Conservation (phyloP, 2,113 vertebrate species). For the Ardeotis arabs region DNA sequence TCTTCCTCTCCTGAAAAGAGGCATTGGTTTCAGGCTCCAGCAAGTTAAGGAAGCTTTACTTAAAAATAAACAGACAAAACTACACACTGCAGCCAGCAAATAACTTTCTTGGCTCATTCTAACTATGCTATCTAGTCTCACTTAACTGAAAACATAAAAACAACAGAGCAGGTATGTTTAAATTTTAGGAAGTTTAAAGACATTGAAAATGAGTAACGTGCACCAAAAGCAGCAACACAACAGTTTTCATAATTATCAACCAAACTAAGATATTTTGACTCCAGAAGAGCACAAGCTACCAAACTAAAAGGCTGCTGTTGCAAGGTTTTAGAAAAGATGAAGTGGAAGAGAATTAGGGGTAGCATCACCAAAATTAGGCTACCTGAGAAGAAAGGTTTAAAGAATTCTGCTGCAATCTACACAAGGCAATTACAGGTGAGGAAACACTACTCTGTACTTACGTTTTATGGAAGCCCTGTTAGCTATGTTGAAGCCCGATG, state of each 20-base stretch:
- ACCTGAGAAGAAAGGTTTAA: neutral
- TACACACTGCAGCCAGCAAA: neutral
- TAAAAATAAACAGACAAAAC: neutral
- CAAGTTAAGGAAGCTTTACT: neutral
- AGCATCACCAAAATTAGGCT: neutral
- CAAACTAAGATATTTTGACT: neutral
- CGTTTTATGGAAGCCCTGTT: constrained; percentile 81
- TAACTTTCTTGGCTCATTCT: neutral
- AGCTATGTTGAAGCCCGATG: constrained; percentile 79
- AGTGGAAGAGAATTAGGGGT: neutral
- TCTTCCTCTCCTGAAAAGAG: neutral
- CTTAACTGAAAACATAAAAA: neutral
- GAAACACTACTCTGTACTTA: constrained; percentile 45
- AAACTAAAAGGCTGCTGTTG: neutral
- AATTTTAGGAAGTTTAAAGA: neutral
- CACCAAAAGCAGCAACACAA: neutral
- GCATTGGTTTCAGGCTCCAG: neutral
- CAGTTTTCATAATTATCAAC: neutral
- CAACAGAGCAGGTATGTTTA: neutral
- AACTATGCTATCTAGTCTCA: neutral
- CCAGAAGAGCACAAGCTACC: neutral
- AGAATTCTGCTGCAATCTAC: neutral
- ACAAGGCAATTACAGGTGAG: neutral
- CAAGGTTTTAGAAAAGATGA: neutral
- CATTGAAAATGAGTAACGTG: neutral